A percentile compares a stretch with the other conserved stretches of the same genome.
Evolutionary conservation across 2,888 invertebrate species (phyloP).

Genomic region (Leptopilina drosophilae): DNA sequence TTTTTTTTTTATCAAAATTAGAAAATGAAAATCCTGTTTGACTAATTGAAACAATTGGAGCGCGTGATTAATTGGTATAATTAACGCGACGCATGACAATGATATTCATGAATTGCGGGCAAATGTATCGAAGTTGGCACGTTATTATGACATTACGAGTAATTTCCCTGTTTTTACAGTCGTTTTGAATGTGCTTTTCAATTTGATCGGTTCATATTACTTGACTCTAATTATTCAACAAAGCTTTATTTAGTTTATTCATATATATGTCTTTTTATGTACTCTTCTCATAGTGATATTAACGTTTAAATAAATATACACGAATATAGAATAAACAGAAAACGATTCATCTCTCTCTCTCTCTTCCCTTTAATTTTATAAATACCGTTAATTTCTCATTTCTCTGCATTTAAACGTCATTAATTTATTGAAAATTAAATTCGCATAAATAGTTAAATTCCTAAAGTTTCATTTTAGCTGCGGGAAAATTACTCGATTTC

Average conservation of each 20-base stretch:
- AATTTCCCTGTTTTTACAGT: slow-evolving; percentile 31
- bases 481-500: neutral
- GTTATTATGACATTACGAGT: slow-evolving; percentile 3
- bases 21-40: neutral
- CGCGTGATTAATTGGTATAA: slow-evolving; percentile 18
- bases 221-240: slow-evolving; percentile 15
- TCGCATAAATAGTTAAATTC: neutral
- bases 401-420: slow-evolving; percentile 2
- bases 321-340: too few species aligned
- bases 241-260: slow-evolving; percentile 25
- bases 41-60: neutral
- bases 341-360: neutral
- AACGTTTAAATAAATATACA: neutral
- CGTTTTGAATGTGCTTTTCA: slow-evolving; percentile 9
- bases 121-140: neutral
- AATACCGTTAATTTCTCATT: neutral
- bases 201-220: slow-evolving; percentile 33
- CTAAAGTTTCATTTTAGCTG: neutral
- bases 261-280: neutral
- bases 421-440: neutral
- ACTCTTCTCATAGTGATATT: slow-evolving; percentile 1
- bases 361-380: neutral
- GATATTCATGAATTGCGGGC: slow-evolving; percentile 22
- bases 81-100: slow-evolving; percentile 22
- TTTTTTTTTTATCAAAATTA: neutral